Evolutionary conservation across 2,797 vertebrate genomes (phyloP), one percentile per base, ranked within the genome.

Genomic region (Centroberyx gerrardi): DNA sequence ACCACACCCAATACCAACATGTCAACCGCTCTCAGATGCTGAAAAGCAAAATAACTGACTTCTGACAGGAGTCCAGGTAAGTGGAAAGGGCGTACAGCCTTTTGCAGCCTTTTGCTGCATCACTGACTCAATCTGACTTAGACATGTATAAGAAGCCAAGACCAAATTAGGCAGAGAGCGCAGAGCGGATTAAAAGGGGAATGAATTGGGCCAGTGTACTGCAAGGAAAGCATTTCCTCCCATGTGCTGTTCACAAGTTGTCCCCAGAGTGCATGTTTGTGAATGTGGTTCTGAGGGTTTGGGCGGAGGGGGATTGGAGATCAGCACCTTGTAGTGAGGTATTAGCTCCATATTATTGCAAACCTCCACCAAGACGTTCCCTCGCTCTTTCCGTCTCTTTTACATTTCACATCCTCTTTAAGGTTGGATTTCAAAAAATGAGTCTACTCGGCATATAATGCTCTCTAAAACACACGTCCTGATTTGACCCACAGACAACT

Each of bases 171-270:
- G 90, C 88, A 84, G 88, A 87, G 84, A 89, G 80, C 85, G 78
- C 87, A 91, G 92, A 95, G 88, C 79, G 87, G 94, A 95, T 95
- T 95, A 95, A 78, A 90, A 62, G 31, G 75, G 85, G 87, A 92
- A 94, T 95, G 94, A 94, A 95, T 94, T 88, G 91, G 87, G 86
- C 89, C 89, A 93, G 93, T 95, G 93, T 95, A 92, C 83, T 93
- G 74, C n/a, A 28, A 64, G 81, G 51, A 88, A 92, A 91, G 87
- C 87, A 91, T 91, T 89, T 90, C 65, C 85, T 67, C 84, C 81
- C 87, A 91, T 92, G 90, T 91, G 87, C 81, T 87, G 87, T 92
- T 88, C 83, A 84, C 81, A 88, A 87, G 80, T 89, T 90, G 80
- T 87, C 74, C 84, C 71, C 55, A 58, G 56, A 85, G 83, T 77